Conservation (phyloP, 1,140 invertebrate species). For the Pachyrhynchus sulphureomaculatus region DNA sequence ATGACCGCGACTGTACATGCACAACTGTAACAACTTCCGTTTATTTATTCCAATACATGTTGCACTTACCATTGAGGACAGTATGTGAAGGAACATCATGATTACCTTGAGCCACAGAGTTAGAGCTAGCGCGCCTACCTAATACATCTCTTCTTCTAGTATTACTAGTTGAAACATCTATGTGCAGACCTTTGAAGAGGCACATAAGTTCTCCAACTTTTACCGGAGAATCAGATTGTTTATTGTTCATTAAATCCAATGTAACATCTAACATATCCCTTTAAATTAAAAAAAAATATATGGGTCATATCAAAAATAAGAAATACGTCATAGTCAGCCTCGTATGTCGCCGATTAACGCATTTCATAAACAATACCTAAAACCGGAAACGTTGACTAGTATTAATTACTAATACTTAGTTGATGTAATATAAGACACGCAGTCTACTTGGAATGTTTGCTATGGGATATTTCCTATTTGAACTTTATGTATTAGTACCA, state of each 20-base stretch:
- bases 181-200: slow-evolving; percentile 69
- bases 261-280: slow-evolving; percentile 78
- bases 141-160: slow-evolving; percentile 4
- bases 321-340: not conserved
- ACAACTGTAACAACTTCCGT: too few relatives aligned
- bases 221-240: slow-evolving; percentile 57
- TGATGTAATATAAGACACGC: too few relatives aligned
- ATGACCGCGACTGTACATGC: too few relatives aligned
- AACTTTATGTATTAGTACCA: too few relatives aligned
- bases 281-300: not conserved
- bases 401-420: too few relatives aligned
- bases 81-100: slow-evolving; percentile 19
- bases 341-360: not conserved
- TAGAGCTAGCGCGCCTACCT: slow-evolving; percentile 32
- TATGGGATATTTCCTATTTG: too few relatives aligned
- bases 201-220: slow-evolving; percentile 79
- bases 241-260: slow-evolving; percentile 68
- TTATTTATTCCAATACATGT: too few relatives aligned
- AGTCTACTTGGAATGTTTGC: too few relatives aligned
- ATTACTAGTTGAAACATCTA: slow-evolving; percentile 60
- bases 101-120: slow-evolving; percentile 35
- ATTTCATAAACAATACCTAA: not conserved
- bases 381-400: too few relatives aligned
- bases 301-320: not conserved
- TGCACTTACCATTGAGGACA: slow-evolving; percentile 30